Conservation (phyloP, 2,797 vertebrate genomes). For the Leuciscus waleckii region DNA sequence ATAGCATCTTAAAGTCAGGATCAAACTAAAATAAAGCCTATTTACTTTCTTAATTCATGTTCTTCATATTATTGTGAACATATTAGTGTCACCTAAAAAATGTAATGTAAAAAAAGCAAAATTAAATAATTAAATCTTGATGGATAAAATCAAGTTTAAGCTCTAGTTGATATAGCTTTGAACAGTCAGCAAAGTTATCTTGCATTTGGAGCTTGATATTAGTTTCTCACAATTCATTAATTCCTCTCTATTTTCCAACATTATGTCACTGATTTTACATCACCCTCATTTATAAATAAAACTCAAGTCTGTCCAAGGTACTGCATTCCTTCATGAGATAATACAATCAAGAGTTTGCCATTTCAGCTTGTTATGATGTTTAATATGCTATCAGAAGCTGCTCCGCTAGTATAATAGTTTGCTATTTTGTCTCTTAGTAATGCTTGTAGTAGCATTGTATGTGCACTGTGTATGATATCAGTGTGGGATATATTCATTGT, state of each 20-base stretch:
- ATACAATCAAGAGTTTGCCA: background rate
- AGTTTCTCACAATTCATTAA: conserved; percentile 31
- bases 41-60: background rate
- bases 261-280: conserved; percentile 33
- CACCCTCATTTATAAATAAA: background rate
- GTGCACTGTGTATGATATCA: background rate
- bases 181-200: conserved; percentile 19
- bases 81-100: background rate
- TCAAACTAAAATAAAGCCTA: background rate
- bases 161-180: background rate
- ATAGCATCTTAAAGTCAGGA: background rate
- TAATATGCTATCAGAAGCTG: background rate
- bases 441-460: background rate
- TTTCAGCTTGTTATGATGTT: conserved; percentile 9
- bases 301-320: background rate
- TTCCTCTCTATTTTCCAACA: background rate
- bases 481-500: background rate
- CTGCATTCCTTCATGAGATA: background rate
- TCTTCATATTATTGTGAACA: background rate
- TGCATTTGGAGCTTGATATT: conserved; percentile 19
- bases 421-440: background rate
- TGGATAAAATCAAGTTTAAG: background rate
- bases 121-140: background rate
- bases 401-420: background rate
- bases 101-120: background rate